phyloP scores from a whole-genome alignment of 2,797 vertebrate species.

The Chiroxiphia lanceolata region DNA sequence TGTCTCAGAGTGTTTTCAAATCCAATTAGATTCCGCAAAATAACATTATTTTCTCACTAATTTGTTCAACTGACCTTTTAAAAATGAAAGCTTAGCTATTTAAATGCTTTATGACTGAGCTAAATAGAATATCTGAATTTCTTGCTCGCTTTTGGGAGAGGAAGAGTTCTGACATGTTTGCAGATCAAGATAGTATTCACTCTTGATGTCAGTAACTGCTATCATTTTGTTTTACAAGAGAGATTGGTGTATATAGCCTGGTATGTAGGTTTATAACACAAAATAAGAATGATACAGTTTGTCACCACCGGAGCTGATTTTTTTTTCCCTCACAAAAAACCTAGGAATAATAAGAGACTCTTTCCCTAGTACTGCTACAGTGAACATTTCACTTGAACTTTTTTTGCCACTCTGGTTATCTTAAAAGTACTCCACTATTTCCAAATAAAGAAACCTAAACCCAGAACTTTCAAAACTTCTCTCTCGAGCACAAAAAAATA shows the following conservation, averaged over 20 bases:
- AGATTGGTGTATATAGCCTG: not conserved
- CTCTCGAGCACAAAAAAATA: not conserved
- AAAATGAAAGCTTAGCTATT: not conserved
- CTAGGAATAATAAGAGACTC: not conserved
- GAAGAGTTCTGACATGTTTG: not conserved
- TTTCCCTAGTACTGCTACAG: not conserved
- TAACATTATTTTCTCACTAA: not conserved
- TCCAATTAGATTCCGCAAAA: not conserved
- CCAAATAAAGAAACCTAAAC: slow-evolving; percentile 24
- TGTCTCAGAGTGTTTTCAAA: not conserved
- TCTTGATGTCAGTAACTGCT: not conserved
- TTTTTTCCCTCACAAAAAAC: not conserved
- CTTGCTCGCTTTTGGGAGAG: not conserved
- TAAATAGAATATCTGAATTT: not conserved
- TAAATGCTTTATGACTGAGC: not conserved
- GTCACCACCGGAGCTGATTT: not conserved
- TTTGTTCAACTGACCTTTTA: not conserved
- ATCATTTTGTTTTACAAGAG: not conserved
- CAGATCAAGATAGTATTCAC: not conserved
- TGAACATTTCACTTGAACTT: not conserved
- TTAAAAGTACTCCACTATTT: not conserved
- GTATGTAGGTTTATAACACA: not conserved
- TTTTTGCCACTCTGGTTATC: not conserved
- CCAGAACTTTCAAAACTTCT: not conserved
- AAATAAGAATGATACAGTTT: not conserved